phyloP scores from a whole-genome alignment of 2,113 vertebrate genomes.

The Poeciliopsis turrubarensis region DNA sequence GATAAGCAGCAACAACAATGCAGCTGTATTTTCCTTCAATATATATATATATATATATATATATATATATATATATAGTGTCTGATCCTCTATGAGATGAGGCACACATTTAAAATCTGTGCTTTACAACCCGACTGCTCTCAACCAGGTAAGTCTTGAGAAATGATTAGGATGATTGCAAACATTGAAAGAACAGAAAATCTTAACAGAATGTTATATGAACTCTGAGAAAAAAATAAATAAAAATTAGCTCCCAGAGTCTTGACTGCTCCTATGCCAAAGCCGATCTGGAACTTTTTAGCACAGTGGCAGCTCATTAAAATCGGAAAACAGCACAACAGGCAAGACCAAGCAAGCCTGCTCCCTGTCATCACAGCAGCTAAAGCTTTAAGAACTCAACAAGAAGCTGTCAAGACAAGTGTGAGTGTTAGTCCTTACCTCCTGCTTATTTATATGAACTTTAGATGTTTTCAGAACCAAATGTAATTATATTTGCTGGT shows the following conservation, averaged over 20 bases:
- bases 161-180: conserved; percentile 5
- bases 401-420: conserved; percentile 42
- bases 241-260: conserved; percentile 44
- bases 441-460: conserved; percentile 5
- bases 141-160: conserved; percentile 18
- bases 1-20: conserved; percentile 47
- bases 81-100: conserved; percentile 29
- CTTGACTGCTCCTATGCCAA: conserved; percentile 50
- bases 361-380: conserved; percentile 36
- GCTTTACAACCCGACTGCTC: conserved; percentile 4
- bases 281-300: conserved; percentile 63
- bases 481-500: not conserved
- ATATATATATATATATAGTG: not conserved
- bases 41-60: not conserved
- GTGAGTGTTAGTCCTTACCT: conserved; percentile 17
- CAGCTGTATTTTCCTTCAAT: not conserved
- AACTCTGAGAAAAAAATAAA: conserved; percentile 49
- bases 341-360: conserved; percentile 47
- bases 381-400: conserved; percentile 46
- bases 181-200: conserved; percentile 40
- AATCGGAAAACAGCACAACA: conserved; percentile 63
- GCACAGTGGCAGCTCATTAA: conserved; percentile 70
- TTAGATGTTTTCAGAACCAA: conserved; percentile 1
- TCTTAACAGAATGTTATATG: conserved; percentile 51
- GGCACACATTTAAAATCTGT: conserved; percentile 17